These are phyloP conservation scores for Tragelaphus scriptus DNA, from an alignment of 2,113 vertebrate species.

Conservation along the genomic window DNA sequence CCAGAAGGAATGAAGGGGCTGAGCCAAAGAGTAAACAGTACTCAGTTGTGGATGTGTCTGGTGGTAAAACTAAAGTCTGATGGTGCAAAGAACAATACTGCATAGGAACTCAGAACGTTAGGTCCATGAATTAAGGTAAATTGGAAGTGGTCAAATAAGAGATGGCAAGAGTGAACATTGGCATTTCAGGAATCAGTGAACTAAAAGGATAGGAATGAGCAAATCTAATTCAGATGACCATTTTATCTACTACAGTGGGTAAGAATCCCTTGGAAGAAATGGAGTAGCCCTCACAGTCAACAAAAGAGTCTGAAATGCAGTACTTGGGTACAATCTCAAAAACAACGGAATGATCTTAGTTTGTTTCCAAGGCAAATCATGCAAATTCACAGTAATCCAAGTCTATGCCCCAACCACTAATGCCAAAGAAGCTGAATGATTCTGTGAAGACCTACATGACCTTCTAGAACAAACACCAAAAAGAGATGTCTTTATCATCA, in stretches of 20 bases:
- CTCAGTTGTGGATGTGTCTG: neutral
- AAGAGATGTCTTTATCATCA: neutral
- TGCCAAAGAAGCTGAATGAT: neutral
- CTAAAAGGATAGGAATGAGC: neutral
- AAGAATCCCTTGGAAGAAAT: neutral
- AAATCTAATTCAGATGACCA: neutral
- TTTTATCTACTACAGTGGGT: neutral
- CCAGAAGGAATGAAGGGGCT: neutral
- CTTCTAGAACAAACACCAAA: neutral
- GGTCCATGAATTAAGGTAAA: neutral
- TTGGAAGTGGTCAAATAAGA: neutral
- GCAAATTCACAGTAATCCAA: neutral
- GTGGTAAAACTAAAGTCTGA: neutral
- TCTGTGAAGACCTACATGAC: neutral
- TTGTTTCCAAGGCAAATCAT: neutral
- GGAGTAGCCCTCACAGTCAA: neutral
- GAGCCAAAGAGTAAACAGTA: neutral
- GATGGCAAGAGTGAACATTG: neutral
- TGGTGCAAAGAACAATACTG: neutral
- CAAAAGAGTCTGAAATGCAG: neutral
- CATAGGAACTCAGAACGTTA: neutral
- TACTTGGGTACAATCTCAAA: neutral
- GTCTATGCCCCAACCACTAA: neutral
- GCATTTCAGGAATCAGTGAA: neutral
- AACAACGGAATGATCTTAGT: neutral